phyloP scores from a whole-genome alignment of 2,113 vertebrate species.

The Cephalopterus ornatus region DNA sequence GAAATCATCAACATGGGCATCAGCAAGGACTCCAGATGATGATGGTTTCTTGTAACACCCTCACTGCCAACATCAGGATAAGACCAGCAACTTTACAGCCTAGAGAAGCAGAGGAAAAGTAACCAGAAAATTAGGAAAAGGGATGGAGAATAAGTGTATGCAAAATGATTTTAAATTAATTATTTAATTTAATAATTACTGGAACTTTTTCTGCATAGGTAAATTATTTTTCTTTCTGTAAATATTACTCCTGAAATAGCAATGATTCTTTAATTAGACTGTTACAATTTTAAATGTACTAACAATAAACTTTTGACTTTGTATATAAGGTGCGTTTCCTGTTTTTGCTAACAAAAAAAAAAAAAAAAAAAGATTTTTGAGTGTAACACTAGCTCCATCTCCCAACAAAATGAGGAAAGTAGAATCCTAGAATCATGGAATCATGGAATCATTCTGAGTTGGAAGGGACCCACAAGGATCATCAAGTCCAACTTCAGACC shows the following conservation, averaged over 20 bases:
- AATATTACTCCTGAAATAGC: background rate
- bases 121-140: background rate
- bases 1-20: background rate
- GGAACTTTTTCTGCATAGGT: background rate
- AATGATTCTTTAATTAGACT: background rate
- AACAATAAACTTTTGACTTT: background rate
- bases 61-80: background rate
- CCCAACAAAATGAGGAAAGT: background rate
- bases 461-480: too few species aligned
- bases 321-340: background rate
- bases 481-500: background rate
- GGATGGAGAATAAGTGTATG: background rate
- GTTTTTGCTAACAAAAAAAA: background rate
- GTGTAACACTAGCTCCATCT: background rate
- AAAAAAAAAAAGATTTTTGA: background rate
- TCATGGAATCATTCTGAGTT: background rate
- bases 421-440: background rate
- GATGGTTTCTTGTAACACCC: background rate
- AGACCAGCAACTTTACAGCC: background rate
- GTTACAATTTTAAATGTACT: background rate
- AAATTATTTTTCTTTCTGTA: background rate
- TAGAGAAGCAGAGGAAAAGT: background rate
- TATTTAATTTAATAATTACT: background rate
- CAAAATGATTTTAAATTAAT: background rate
- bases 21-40: background rate